These are phyloP conservation scores for Grammomys surdaster DNA, from an alignment of 2,113 vertebrate genomes.

Conservation along the genomic window DNA sequence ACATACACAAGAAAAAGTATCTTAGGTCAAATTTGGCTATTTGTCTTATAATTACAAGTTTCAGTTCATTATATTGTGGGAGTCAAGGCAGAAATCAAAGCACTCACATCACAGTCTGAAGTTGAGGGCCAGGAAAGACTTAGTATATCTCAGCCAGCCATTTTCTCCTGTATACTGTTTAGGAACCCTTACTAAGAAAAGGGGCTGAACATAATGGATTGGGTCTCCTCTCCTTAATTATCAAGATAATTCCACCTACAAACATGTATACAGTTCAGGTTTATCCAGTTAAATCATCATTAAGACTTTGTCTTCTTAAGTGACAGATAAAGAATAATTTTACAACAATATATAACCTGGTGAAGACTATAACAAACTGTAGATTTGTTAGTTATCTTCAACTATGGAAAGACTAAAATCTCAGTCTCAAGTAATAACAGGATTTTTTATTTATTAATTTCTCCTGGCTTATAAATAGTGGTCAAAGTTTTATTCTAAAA, in stretches of 20 bases:
- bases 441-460: conserved; percentile 75
- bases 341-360: neutral
- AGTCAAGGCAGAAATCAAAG: neutral
- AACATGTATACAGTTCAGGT: neutral
- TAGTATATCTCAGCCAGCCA: no score
- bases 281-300: neutral
- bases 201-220: no score
- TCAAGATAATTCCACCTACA: no score
- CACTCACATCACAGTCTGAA: neutral
- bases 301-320: neutral
- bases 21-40: neutral
- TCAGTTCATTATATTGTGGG: neutral
- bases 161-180: neutral
- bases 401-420: conserved; percentile 54
- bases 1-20: neutral
- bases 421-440: conserved; percentile 62
- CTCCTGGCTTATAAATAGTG: conserved; percentile 60
- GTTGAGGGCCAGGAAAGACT: neutral
- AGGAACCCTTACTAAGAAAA: neutral
- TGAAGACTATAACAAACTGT: conserved; percentile 11
- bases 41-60: neutral
- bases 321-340: conserved; percentile 21
- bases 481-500: conserved; percentile 71
- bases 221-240: neutral
- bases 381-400: conserved; percentile 55